Percentiles rank a stretch among this genome's conserved stretches.
These are phyloP conservation scores for Disparrhopalites patrizii DNA, from an alignment of 2,888 invertebrate genomes.

Conservation along the genomic window DNA sequence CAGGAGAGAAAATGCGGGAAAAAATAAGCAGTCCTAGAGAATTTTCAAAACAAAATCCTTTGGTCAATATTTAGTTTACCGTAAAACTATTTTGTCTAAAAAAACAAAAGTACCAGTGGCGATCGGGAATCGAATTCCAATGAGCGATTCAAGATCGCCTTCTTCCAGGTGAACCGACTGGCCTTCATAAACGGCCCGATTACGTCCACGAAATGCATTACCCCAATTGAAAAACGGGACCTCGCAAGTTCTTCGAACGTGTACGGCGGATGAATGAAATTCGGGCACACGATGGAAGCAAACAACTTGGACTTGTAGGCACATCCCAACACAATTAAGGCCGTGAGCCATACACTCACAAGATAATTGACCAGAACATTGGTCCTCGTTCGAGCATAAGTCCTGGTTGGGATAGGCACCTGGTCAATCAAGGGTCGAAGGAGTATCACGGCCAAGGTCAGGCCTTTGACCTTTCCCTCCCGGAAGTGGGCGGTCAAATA, in stretches of 20 bases:
- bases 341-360: not conserved
- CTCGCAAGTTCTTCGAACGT: not conserved
- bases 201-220: not conserved
- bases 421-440: not conserved
- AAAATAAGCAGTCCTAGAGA: no score
- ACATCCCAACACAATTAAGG: not conserved
- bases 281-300: not conserved
- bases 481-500: not conserved
- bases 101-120: not conserved
- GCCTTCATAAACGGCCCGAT: not conserved
- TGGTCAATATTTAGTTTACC: no score
- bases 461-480: not conserved
- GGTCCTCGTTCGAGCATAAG: no score
- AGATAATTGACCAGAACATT: not conserved
- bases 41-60: no score
- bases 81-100: no score
- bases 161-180: no score
- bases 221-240: not conserved
- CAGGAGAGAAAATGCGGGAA: no score
- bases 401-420: not conserved
- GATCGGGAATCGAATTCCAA: not conserved
- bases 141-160: not conserved
- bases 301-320: slow-evolving; percentile 4
- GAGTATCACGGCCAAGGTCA: not conserved
- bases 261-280: not conserved